Evolutionary conservation across 2,888 invertebrate species (phyloP).

Genomic region (Drosophila pegasa): DNA sequence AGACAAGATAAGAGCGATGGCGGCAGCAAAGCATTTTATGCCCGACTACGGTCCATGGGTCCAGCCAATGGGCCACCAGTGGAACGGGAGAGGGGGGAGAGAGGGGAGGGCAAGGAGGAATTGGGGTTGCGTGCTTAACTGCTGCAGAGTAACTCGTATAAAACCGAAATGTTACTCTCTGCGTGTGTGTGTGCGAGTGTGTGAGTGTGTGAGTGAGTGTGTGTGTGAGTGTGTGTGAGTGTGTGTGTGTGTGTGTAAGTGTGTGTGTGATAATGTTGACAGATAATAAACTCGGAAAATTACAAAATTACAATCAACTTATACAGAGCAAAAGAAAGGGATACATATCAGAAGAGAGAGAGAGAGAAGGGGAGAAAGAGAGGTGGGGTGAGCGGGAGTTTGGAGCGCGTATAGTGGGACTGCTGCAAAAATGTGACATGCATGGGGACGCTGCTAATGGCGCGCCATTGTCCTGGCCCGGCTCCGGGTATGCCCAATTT

Average conservation of each 20-base stretch:
- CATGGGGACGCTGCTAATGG: constrained; percentile 67
- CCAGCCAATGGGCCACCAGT: constrained; percentile 32
- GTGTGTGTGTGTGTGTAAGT: constrained; percentile 30
- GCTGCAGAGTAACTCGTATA: constrained; percentile 45
- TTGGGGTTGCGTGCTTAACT: constrained; percentile 57
- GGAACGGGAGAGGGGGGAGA: neutral
- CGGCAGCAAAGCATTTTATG: constrained; percentile 72
- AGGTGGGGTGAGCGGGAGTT: neutral
- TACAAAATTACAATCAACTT: constrained; percentile 78
- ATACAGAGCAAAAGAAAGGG: constrained; percentile 31
- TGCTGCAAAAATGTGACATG: constrained; percentile 63
- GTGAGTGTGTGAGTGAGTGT: constrained; percentile 59
- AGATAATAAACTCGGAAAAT: constrained; percentile 80
- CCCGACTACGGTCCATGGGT: constrained; percentile 40
- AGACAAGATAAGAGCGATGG: constrained; percentile 76
- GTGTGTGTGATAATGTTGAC: constrained; percentile 77
- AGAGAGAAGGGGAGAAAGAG: constrained; percentile 10
- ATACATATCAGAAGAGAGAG: constrained; percentile 16
- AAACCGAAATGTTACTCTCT: constrained; percentile 29
- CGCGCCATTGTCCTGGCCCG: constrained; percentile 66
- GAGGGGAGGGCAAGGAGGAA: neutral
- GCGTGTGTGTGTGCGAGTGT: constrained; percentile 9
- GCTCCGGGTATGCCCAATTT: constrained; percentile 31
- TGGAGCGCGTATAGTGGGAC: constrained; percentile 31
- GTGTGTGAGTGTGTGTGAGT: constrained; percentile 44